Base-by-base conservation (phyloP, 2,888 invertebrate species). In the Ceraclea dissimilis region DNA sequence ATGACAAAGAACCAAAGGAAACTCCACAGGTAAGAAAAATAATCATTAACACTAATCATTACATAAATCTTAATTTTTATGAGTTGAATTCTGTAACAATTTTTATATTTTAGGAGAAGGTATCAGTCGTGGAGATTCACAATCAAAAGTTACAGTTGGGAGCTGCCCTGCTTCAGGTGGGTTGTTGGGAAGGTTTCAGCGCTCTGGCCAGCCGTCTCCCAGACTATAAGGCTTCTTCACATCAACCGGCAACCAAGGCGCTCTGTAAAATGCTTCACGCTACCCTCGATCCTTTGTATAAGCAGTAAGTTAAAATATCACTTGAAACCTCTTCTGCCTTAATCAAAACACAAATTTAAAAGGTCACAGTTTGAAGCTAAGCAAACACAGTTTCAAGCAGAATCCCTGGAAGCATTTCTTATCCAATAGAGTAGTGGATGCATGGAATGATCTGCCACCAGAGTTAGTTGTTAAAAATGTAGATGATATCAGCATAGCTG, bases 121-220 rank as follows among this genome's bases (percentile, higher is more conserved):
- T n/a, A 17, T 43, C 19, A 33, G 47, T 46, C 11, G 49, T 44
- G 26, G 57, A 52, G 17, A 6, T 19, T 13, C 75, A 71, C 51
- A 98, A 99, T 76, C 97, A 99, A 72, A 98, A 98, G 74, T 83
- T 96, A 65, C 92, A 94, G 21, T 78, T 99, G 20, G 88, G 93
- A 65, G 92, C 94, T 69, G 93, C 95, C 0, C 73, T 97, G 49
- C 70, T 98, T 8, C 82, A 84, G 62, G 84, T 94, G 63, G 95
- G 93, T 1, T 93, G 93, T 65, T 98, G 97, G 97, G 81, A 84
- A 17, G 88, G 88, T 66, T 93, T 93, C 2, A 81, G 85, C 60
- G 79, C 81, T 62, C 77, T 99, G 57, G 84, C 92, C 22, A 85
- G 86, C 63, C 81, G 88, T 54, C 76, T 98, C 60, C 98, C 98